Conservation (phyloP, 1,140 invertebrate genomes). For the Contarinia nasturtii region DNA sequence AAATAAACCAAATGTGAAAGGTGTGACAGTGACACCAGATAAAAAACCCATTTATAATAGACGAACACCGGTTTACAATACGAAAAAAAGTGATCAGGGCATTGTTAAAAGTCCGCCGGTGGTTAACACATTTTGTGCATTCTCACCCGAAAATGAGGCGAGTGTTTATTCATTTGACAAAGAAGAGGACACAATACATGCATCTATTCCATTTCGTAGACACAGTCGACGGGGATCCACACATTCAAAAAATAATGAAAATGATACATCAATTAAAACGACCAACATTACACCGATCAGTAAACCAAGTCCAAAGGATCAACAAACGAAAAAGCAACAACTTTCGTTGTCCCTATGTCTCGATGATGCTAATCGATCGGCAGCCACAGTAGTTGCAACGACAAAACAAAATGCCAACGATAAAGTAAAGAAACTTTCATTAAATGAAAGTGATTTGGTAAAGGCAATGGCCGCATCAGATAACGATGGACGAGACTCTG, state of each 20-base stretch:
- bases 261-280: not conserved
- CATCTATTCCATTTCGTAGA: slow-evolving; percentile 36
- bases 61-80: slow-evolving; percentile 15
- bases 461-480: not conserved
- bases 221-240: slow-evolving; percentile 23
- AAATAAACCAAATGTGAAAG: slow-evolving; percentile 18
- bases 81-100: slow-evolving; percentile 11
- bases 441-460: too few species aligned
- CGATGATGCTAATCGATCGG: slow-evolving; percentile 14
- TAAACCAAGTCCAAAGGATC: not conserved
- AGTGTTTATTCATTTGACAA: slow-evolving; percentile 52
- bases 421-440: not conserved
- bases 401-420: not conserved
- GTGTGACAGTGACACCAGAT: not conserved
- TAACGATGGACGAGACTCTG: slow-evolving; percentile 7
- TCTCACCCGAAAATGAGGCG: slow-evolving; percentile 47
- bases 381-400: not conserved
- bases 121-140: slow-evolving; percentile 23
- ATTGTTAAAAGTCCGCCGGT: slow-evolving; percentile 7
- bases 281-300: not conserved
- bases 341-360: slow-evolving; percentile 16
- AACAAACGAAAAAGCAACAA: slow-evolving; percentile 1
- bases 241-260: not conserved
- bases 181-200: slow-evolving; percentile 37
- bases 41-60: not conserved